Percentiles rank a stretch among this genome's conserved stretches.
Conservation (phyloP, 2,797 vertebrate genomes). For the Channallabes apus region DNA sequence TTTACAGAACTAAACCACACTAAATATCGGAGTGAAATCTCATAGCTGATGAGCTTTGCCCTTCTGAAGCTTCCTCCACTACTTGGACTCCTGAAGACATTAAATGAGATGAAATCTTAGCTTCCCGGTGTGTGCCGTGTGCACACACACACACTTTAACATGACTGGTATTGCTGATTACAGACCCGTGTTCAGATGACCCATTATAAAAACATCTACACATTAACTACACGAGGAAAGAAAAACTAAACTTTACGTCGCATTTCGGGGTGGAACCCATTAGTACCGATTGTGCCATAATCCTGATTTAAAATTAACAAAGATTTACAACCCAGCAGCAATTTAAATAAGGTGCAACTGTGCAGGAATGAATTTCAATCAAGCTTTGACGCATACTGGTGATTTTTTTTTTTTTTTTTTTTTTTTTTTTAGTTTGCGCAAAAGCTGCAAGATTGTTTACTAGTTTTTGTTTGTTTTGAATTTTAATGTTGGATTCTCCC, state of each 20-base stretch:
- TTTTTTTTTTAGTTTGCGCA: conserved; percentile 56
- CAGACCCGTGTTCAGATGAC: conserved; percentile 37
- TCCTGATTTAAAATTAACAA: conserved; percentile 61
- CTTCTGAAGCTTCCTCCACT: conserved; percentile 56
- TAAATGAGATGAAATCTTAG: conserved; percentile 54
- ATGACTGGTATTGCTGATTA: conserved; percentile 63
- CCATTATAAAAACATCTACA: conserved; percentile 37
- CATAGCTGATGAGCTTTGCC: conserved; percentile 44
- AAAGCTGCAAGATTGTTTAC: conserved; percentile 67
- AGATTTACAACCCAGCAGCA: conserved; percentile 60
- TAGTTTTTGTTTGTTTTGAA: conserved; percentile 65
- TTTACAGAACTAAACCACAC: conserved; percentile 58
- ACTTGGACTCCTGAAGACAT: conserved; percentile 39
- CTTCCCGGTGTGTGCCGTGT: conserved; percentile 45
- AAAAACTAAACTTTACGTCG: conserved; percentile 25
- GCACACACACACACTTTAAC: conserved; percentile 40
- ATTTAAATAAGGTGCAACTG: conserved; percentile 57
- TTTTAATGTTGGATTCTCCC: conserved; percentile 64
- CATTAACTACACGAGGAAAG: conserved; percentile 25
- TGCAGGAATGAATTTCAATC: conserved; percentile 61
- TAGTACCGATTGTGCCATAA: conserved; percentile 75
- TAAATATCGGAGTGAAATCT: conserved; percentile 59
- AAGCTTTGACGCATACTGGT: conserved; percentile 66
- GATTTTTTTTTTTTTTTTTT: conserved; percentile 58
- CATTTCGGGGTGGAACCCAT: conserved; percentile 61